Base-by-base conservation (phyloP, 2,888 invertebrate genomes). In the Cistogaster globosa region DNA sequence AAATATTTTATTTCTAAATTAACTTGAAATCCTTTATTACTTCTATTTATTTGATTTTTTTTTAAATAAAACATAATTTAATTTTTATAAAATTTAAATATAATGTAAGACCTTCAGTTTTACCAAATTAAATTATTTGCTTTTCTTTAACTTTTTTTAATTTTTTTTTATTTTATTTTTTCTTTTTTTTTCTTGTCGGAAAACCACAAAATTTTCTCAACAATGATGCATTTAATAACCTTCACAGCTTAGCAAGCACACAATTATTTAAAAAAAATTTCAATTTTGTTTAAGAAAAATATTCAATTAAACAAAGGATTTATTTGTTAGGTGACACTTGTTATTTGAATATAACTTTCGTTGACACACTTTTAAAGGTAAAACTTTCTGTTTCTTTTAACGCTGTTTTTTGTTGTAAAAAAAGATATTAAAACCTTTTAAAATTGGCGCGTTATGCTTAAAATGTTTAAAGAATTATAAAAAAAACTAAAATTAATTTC, bases 171-270 rank as follows among this genome's bases (percentile, higher is more conserved):
- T 48, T 20, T 69, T 20, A 55, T 53, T 63, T 20, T 51, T 80
- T 58, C 8, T 32, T 8, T 51, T 58, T 20, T 16, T 53, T 45
- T 63, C 58, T n/a, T 57, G 26, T 67, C 12, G 26, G 45, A 63
- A 82, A 84, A 62, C 76, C 80, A 80, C 42, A 76, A 62, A 72
- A 71, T 72, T 62, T 76, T 80, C 84, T 76, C 76, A 76, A 72
- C 67, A 58, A 18, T 53, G 78, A 74, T 85, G 85, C 82, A 81
- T 74, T 78, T 62, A 65, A 60, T 85, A 85, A 82, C 85, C 85
- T 85, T 85, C 85, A 85, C 74, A 81, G 78, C 75, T 78, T 69
- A 75, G 26, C 74, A 85, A 78, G 75, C 69, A 78, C 68, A 81
- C 74, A 85, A 69, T 48, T 78, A 68, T 78, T 85, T 58, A 68